Evolutionary conservation across 92 coral and sea anemone species (phyloP).

Genomic region (Micromussa lordhowensis): DNA sequence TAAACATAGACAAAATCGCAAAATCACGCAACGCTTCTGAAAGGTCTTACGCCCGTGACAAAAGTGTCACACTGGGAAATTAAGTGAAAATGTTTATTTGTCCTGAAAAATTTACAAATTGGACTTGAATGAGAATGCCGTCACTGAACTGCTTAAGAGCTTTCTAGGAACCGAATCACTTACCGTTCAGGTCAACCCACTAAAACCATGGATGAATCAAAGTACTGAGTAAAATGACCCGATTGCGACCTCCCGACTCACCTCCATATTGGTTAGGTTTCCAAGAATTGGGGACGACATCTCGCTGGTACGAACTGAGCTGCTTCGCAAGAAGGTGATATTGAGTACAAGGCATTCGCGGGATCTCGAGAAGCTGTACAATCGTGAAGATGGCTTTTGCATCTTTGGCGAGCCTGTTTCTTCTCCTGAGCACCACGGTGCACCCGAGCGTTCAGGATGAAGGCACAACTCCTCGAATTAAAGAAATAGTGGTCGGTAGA

Average conservation of each 20-base stretch:
- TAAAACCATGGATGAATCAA: background rate
- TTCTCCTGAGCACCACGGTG: background rate
- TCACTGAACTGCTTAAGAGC: no score
- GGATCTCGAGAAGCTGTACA: background rate
- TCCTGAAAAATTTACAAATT: no score
- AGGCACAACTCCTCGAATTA: slow-evolving; percentile 45
- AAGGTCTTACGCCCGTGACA: no score
- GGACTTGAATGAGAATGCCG: no score
- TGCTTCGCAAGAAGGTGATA: background rate
- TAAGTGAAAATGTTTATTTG: no score
- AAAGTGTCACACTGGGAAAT: no score
- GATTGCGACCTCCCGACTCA: background rate
- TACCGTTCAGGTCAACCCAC: background rate
- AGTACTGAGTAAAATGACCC: background rate
- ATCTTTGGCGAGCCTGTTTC: background rate
- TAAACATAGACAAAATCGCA: no score
- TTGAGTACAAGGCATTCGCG: background rate
- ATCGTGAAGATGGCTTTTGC: background rate
- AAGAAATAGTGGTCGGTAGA: slow-evolving; percentile 57
- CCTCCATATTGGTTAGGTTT: background rate
- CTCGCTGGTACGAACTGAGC: background rate
- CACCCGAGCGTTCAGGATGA: background rate
- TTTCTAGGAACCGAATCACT: background rate
- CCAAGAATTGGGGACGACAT: background rate
- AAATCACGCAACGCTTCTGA: no score